Conservation (phyloP, 2,888 invertebrate genomes). For the Pammene aurita region DNA sequence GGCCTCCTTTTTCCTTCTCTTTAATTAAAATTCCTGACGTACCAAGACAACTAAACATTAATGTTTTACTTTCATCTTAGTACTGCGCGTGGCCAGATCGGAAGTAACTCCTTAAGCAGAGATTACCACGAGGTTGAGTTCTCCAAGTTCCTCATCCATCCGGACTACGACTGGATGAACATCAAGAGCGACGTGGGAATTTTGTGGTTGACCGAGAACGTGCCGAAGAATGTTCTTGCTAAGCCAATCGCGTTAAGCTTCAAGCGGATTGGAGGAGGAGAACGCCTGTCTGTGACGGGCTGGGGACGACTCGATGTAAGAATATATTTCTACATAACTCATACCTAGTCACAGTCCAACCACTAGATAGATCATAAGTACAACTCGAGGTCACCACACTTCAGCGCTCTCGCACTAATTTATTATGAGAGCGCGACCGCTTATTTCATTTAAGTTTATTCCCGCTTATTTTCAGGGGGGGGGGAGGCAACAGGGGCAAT, state of each 20-base stretch:
- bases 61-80: conserved; percentile 30
- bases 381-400: too few species aligned
- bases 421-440: too few species aligned
- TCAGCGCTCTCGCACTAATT: too few species aligned
- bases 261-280: conserved; percentile 38
- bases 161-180: conserved; percentile 14
- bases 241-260: conserved; percentile 27
- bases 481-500: too few species aligned
- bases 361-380: too few species aligned
- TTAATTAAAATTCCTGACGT: too few species aligned
- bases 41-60: neutral
- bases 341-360: too few species aligned
- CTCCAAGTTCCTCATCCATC: conserved; percentile 49
- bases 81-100: conserved; percentile 51
- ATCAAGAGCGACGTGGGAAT: conserved; percentile 40
- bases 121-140: conserved; percentile 44
- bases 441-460: too few species aligned
- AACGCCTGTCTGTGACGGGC: conserved; percentile 42
- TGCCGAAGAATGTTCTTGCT: conserved; percentile 4
- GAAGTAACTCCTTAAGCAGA: conserved; percentile 50
- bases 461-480: too few species aligned
- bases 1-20: too few species aligned
- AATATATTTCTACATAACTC: neutral
- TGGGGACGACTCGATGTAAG: conserved; percentile 21
- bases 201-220: conserved; percentile 42